Base-by-base conservation (phyloP, 2,113 vertebrate species). In the Onychostruthus taczanowskii region DNA sequence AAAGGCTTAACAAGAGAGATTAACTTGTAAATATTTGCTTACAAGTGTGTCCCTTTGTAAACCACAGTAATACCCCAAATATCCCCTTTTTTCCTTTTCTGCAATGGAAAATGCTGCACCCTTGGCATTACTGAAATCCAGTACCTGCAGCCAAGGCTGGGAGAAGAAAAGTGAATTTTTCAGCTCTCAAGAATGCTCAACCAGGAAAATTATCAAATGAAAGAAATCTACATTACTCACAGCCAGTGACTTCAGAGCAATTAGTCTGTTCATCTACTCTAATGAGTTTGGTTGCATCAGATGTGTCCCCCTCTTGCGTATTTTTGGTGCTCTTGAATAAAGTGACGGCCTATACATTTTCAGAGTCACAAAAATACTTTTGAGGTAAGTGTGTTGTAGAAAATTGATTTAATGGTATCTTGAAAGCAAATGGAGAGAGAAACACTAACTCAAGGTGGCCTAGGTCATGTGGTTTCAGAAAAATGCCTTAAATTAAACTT, bases 21-120 rank as follows among this genome's bases (percentile, higher is more conserved):
- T 90, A 78, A 85, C 52, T 89, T 46, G 75, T 69, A 94, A 92
- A 78, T 67, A 77, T 74, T 87, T 96, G 87, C 89, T 94, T 80
- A 86, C 87, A 87, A 91, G 69, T 2, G 24, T 10, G 74, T 44
- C 37, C 85, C 68, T 83, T 37, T 90, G 68, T 55, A 67, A 86
- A 52, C 3, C 84, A 24, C 41, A 17, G 77, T 8, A 68, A 68
- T 11, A 31, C 19, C 56, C 74, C 28, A 94, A 85, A 62, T 5
- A 83, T 11, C 50, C 50, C 63, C 37, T 41, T 7, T 35, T 89
- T 69, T 81, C 74, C 70, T 86, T 11, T 7, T 31, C 62, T 59
- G 68, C 59, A 17, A 3, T 19, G 82, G 85, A 49, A 76, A 84
- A 81, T 2, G 14, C 79, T 53, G 68, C 56, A 53, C 63, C 79